phyloP scores from a whole-genome alignment of 1,140 invertebrate species.

The Drosophila santomea region DNA sequence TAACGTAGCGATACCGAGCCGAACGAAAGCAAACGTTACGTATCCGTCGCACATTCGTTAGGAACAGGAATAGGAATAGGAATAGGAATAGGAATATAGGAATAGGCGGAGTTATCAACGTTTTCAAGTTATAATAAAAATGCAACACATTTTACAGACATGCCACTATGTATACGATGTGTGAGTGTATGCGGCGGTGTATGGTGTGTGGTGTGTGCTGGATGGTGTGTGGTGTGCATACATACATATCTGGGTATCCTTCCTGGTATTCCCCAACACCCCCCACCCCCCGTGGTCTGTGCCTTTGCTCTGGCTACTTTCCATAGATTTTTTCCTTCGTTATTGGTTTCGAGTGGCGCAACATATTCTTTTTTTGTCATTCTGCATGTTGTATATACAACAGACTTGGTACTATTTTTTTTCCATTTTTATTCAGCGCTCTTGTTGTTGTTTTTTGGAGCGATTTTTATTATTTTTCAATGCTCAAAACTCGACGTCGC shows the following conservation, averaged over 20 bases:
- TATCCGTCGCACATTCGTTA: conserved; percentile 75
- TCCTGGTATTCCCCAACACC: conserved; percentile 13
- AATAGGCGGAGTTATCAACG: conserved; percentile 84
- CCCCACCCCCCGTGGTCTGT: conserved; percentile 16
- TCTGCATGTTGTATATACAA: conserved; percentile 62
- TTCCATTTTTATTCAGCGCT: conserved; percentile 26
- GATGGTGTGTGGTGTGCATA: conserved; percentile 26
- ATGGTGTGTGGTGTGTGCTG: conserved; percentile 5
- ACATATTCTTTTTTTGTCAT: conserved; percentile 56
- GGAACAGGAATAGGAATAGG: conserved; percentile 73
- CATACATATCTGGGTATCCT: conserved; percentile 49
- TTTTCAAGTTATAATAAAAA: conserved; percentile 84
- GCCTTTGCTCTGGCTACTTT: conserved; percentile 70
- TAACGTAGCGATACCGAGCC: conserved; percentile 41
- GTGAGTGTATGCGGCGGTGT: conserved; percentile 14
- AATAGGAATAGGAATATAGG: conserved; percentile 65
- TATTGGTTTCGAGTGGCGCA: conserved; percentile 80
- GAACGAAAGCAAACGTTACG: conserved; percentile 55
- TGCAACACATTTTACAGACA: conserved; percentile 83
- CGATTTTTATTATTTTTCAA: conserved; percentile 80
- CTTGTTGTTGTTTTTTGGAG: conserved; percentile 27
- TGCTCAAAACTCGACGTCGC: conserved; percentile 79
- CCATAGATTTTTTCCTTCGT: conserved; percentile 82
- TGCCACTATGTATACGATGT: conserved; percentile 35
- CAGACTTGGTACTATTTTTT: conserved; percentile 54